A percentile compares a stretch with the other conserved stretches of the same genome.
These are phyloP conservation scores for Myoxocephalus aenaeus DNA, from an alignment of 2,797 vertebrate species.

Conservation along the genomic window DNA sequence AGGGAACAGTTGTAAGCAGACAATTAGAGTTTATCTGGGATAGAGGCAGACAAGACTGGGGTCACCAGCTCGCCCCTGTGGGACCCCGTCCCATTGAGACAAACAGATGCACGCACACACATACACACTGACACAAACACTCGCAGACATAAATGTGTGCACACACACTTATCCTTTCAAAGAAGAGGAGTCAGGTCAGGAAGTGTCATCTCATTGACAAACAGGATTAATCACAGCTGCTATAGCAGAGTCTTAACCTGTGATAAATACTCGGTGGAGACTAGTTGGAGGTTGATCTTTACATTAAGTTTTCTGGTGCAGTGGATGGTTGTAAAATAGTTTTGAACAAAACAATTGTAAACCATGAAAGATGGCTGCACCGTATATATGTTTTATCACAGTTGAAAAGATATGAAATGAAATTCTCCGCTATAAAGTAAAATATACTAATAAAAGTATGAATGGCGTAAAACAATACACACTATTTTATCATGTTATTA, in stretches of 20 bases:
- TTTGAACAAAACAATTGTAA: constrained; percentile 7
- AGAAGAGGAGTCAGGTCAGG: constrained; percentile 73
- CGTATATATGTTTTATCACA: constrained; percentile 1
- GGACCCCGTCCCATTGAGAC: constrained; percentile 83
- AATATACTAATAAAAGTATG: constrained; percentile 17
- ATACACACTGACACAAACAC: constrained; percentile 69
- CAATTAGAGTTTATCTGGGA: constrained; percentile 91
- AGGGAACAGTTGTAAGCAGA: constrained; percentile 90
- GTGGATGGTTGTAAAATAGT: neutral
- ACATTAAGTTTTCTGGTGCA: constrained; percentile 40
- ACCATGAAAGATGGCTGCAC: constrained; percentile 15
- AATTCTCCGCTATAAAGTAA: constrained; percentile 16
- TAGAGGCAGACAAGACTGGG: constrained; percentile 88
- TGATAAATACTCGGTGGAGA: constrained; percentile 45
- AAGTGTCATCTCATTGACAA: constrained; percentile 82
- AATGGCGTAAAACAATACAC: constrained; percentile 20
- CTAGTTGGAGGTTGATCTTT: neutral
- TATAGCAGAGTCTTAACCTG: constrained; percentile 32
- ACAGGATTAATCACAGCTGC: constrained; percentile 73
- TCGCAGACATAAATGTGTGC: constrained; percentile 64
- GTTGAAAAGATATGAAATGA: constrained; percentile 1
- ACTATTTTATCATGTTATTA: constrained; percentile 53
- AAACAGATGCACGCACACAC: constrained; percentile 82
- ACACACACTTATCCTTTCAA: constrained; percentile 75
- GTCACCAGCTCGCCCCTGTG: constrained; percentile 85